A percentile compares a stretch with the other conserved stretches of the same genome.
phyloP scores from a whole-genome alignment of 2,797 vertebrate species.

The Phataginus tetradactyla region DNA sequence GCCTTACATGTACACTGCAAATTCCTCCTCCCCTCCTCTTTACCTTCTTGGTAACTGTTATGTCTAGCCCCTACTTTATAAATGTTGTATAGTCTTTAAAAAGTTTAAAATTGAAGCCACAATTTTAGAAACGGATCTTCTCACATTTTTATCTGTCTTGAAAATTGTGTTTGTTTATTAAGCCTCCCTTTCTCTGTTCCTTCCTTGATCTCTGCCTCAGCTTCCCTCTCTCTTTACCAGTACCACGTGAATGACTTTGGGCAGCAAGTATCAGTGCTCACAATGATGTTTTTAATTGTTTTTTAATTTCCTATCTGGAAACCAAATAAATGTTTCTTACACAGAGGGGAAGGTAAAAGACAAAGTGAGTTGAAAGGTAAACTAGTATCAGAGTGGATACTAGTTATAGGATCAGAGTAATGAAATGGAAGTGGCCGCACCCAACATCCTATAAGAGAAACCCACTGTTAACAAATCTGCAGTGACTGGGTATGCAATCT shows the following conservation, averaged over 20 bases:
- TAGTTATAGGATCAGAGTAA: neutral
- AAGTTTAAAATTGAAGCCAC: neutral
- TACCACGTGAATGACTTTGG: neutral
- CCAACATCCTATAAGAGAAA: neutral
- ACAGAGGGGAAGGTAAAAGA: neutral
- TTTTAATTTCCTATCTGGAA: neutral
- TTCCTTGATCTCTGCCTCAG: neutral
- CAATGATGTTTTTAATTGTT: neutral
- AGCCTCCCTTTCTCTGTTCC: neutral
- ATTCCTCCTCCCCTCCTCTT: neutral
- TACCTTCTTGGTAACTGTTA: neutral
- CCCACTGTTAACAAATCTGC: neutral
- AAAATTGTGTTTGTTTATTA: neutral
- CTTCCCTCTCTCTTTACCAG: neutral
- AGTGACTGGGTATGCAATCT: neutral
- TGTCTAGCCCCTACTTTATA: neutral
- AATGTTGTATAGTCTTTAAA: neutral
- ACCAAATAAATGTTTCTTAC: slow-evolving; percentile 6
- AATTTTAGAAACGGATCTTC: neutral
- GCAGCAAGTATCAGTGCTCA: neutral
- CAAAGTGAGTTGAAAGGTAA: neutral
- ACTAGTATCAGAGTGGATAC: neutral
- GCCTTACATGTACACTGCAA: neutral
- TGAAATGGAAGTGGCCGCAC: neutral
- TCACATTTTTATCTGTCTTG: neutral